Conservation (phyloP, 1,140 invertebrate genomes). For the fruit fly (Drosophila melanogaster) region DNA sequence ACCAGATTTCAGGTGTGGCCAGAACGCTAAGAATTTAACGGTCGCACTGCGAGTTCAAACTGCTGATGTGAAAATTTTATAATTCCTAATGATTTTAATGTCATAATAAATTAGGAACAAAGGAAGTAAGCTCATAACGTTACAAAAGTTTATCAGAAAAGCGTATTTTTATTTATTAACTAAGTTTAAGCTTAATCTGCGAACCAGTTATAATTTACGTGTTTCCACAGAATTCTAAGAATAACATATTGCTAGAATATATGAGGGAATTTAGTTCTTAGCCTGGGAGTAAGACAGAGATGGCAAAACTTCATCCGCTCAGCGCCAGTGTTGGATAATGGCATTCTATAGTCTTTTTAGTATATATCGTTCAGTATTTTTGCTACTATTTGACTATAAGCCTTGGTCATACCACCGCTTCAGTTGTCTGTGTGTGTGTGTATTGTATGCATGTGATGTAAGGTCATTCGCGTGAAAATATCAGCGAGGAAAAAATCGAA, state of each 20-base stretch:
- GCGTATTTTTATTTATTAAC: no score
- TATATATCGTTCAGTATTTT: slow-evolving; percentile 23
- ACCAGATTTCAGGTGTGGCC: neutral
- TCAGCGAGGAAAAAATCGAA: slow-evolving; percentile 81
- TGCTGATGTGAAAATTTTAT: no score
- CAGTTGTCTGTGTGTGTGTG: slow-evolving; percentile 57
- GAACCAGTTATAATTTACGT: no score
- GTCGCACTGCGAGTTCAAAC: neutral
- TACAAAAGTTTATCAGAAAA: no score
- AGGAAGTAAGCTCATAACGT: no score
- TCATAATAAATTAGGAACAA: no score
- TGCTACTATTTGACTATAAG: neutral
- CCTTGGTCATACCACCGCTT: slow-evolving; percentile 5
- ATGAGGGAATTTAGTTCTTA: no score
- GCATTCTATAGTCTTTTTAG: neutral
- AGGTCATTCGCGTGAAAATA: slow-evolving; percentile 78
- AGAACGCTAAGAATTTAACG: neutral
- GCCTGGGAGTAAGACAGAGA: neutral
- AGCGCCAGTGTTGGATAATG: slow-evolving; percentile 12
- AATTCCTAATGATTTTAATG: no score
- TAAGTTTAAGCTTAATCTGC: no score
- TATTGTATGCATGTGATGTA: slow-evolving; percentile 77
- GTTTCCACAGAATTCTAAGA: no score
- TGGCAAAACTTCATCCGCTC: neutral
- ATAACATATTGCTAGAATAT: no score